Base-by-base conservation (phyloP, 2,888 invertebrate genomes). In the Nematopogon swammerdamellus region DNA sequence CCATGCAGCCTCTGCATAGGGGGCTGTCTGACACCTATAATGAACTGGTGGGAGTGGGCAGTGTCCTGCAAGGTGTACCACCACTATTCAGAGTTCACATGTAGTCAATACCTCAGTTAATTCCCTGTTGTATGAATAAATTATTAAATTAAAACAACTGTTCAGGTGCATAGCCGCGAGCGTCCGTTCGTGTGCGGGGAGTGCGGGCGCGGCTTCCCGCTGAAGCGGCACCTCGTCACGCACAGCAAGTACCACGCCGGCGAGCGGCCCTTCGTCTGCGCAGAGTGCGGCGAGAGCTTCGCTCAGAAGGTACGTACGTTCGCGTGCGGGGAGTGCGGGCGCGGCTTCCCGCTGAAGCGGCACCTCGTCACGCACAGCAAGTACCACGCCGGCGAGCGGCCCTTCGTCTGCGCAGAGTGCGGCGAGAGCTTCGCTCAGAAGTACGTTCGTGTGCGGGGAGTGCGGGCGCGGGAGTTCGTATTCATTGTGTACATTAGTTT, bases 351-450 rank as follows among this genome's bases (percentile, higher is more conserved):
- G 0, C 70, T 92, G 45, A 91, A 91, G 70, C 83, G 92, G 47
- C 92, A 92, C 61, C 76, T 92, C 47, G 91, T 91, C 25, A 92
- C 92, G 50, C 92, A 92, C 73, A 86, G 88, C 70, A 92, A 92
- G 80, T 91, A 89, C 68, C 92, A 92, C 70, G 91, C 91, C 19
- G 92, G 92, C 6, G 91, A 92, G 66, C 76, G 92, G 55, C 92
- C 92, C 1, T 91, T 86, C 62, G 88, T 96, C 64, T 95, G 95
- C 72, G 82, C 72, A 74, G 90, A 95, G 54, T 98, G 97, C 64
- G 90, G 89, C 2, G 97, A 97, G 72, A 93, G 95, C 53, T 95
- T 95, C 72, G 91, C 92, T 11, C 87, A 94, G 56, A 87, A 93
- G 65, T 48, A 92, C 92, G 18, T 92, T 91, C 62, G 84, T 90